Evolutionary conservation across 2,797 vertebrate species (phyloP), one percentile per base, ranked within the genome.

Genomic region (Knipowitschia caucasica): DNA sequence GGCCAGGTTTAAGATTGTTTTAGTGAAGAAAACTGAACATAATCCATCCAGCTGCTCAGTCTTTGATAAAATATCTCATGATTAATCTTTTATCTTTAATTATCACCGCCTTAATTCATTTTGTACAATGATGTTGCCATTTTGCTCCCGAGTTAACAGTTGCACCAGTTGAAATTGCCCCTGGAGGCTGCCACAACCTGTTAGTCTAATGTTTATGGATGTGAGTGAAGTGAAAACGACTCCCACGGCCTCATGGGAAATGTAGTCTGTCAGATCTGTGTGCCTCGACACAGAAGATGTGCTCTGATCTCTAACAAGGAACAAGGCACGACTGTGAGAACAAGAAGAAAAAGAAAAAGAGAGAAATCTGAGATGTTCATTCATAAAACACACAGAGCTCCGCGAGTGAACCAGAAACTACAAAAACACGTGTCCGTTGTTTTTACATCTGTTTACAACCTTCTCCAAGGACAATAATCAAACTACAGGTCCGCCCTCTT

Each of bases 151-250:
- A n/a, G 21, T n/a, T 42, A 14, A 25, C 25, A 25, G 23, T 25
- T 24, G 9, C 4, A 43, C 12, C 23, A 43, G 21, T 43, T 43
- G 12, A 25, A 43, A 25, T 21, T 4, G 40, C 21, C 20, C 23
- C 23, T 12, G 2, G 39, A 24, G 14, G 23, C 15, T 18, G 25
- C n/a, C 44, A 30, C 7, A 45, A 29, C 44, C 23, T 43, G 23
- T 43, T 43, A 43, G 40, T 43, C 40, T 43, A 43, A 43, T 43
- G 40, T 43, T 43, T 43, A 25, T 43, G 40, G 40, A 43, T 24
- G 40, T n/a, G 40, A 43, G 23, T 25, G 23, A 46, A 46, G 25
- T 20, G 26, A 46, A 1, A 18, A 25, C 2, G 44, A 46, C 26
- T 29, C 4, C 26, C 15, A 29, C 9, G 26, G 26, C 26, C 44